These are phyloP conservation scores for Drosophila ananassae DNA, from an alignment of 1,140 invertebrate genomes.

Conservation along the genomic window DNA sequence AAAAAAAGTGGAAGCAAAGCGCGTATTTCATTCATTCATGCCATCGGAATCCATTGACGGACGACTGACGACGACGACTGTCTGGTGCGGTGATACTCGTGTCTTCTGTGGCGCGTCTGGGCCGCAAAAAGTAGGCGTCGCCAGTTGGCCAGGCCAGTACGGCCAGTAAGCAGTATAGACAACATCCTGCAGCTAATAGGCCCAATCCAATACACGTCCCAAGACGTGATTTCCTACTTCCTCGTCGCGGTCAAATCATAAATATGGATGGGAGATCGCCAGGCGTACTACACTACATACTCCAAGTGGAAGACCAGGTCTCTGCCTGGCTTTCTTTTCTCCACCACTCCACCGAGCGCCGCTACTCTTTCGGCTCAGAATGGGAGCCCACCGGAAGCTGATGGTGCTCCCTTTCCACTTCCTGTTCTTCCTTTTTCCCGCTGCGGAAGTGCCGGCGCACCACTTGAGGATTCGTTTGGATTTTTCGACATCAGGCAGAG, in stretches of 20 bases:
- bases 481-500: constrained; percentile 13
- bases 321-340: constrained; percentile 5
- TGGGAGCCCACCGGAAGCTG: constrained; percentile 70
- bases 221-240: constrained; percentile 79
- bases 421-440: constrained; percentile 55
- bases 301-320: constrained; percentile 9
- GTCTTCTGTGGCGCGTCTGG: constrained; percentile 44
- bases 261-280: constrained; percentile 64
- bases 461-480: constrained; percentile 53
- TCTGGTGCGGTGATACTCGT: constrained; percentile 12
- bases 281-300: background rate
- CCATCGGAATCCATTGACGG: constrained; percentile 35
- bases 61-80: constrained; percentile 55
- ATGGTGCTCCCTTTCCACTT: constrained; percentile 50
- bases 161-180: constrained; percentile 26
- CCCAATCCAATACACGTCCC: constrained; percentile 55
- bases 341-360: constrained; percentile 1
- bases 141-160: constrained; percentile 35
- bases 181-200: constrained; percentile 78
- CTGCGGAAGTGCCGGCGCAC: constrained; percentile 57
- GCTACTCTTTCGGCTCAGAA: constrained; percentile 19
- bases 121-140: constrained; percentile 76
- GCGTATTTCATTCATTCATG: constrained; percentile 71
- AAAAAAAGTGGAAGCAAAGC: constrained; percentile 17
- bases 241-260: constrained; percentile 74